Conservation (phyloP, 2,888 invertebrate species). For the Tipula unca region DNA sequence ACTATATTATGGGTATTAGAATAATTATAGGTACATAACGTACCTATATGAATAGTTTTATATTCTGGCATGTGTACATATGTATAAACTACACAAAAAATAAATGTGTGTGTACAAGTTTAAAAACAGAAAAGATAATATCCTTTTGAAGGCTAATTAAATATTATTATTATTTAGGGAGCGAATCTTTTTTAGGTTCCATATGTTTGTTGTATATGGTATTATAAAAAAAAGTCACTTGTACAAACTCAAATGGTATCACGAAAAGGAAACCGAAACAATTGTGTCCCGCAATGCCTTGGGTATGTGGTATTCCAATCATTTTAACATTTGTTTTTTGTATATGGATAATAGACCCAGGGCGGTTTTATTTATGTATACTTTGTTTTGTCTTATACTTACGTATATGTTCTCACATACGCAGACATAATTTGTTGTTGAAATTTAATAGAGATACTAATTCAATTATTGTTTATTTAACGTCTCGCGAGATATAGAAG, state of each 20-base stretch:
- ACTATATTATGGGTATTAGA: background rate
- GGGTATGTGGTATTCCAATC: background rate
- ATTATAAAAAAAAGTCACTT: background rate
- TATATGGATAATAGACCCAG: background rate
- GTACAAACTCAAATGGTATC: background rate
- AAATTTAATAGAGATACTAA: background rate
- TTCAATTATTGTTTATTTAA: background rate
- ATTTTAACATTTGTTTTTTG: background rate
- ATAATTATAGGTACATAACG: background rate
- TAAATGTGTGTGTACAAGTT: background rate
- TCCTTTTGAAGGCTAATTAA: background rate
- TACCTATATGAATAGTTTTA: background rate
- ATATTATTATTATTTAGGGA: background rate
- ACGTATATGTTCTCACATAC: too few species aligned
- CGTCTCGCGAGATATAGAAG: background rate
- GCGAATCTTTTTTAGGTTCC: background rate
- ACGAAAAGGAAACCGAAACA: background rate
- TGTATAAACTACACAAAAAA: background rate
- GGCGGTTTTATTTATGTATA: background rate
- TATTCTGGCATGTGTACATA: background rate
- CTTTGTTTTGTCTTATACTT: too few species aligned
- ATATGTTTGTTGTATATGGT: background rate
- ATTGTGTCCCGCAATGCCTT: background rate
- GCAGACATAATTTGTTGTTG: too few species aligned
- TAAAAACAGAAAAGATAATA: background rate